Evolutionary conservation across 53 echinoderm and acorn worm genomes (phyloP), one percentile per base, ranked within the genome.

Genomic region (Echinarachnius parma): DNA sequence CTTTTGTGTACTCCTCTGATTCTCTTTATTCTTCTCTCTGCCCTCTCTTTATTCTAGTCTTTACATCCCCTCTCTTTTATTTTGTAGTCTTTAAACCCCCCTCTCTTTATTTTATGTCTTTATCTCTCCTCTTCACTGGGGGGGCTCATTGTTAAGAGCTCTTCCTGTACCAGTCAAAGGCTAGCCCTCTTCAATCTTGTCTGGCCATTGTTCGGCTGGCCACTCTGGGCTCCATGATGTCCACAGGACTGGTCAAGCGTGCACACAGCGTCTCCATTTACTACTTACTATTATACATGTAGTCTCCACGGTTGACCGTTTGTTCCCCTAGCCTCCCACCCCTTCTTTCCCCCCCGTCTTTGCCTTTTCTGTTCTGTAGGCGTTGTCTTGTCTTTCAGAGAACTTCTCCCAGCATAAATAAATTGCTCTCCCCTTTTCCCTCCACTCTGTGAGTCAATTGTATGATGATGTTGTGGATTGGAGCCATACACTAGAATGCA

Each of bases 121-220:
- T 19, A 7, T 35, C 61, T 60, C 18, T 35, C 61, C 53, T 29
- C 34, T 33, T 9, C 26, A 14, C 42, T 39, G n/a, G n/a, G n/a
- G n/a, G n/a, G n/a, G n/a, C 39, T 28, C 47, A 65, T 65, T 65
- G 65, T 65, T 65, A 28, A 27, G 45, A 45, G 65, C 65, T 65
- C 46, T 62, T 65, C 46, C 65, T 62, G 62, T 62, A 50, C 25
- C 65, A 65, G 65, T 65, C 65, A 65, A 65, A 37, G 65, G 65
- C 28, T 47, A 46, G 65, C 46, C 65, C 65, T 19, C 65, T 65
- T 46, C 46, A 65, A 65, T 65, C 65, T 29, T 30, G 24, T 64
- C 14, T 42, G 25, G 45, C 68, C 34, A 50, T 68, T 68, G 68
- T 68, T 68, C 22, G 10, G 0, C 50, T 34, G 49, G 21, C 68